phyloP scores from a whole-genome alignment of 92 coral and sea anemone species.

The Palythoa grandiflora region DNA sequence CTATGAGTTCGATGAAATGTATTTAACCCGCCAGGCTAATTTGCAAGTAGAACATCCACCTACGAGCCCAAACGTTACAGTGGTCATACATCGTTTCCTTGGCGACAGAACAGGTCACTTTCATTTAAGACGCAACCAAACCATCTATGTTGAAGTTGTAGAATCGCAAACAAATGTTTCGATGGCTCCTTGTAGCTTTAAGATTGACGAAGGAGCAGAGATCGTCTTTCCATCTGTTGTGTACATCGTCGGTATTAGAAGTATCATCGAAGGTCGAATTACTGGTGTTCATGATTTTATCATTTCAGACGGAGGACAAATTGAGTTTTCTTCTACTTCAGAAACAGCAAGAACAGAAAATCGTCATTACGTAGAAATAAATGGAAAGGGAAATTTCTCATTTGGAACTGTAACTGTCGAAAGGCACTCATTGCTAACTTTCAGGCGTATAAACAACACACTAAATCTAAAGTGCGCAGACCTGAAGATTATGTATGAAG shows the following conservation, averaged over 20 bases:
- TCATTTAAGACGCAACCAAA: constrained; percentile 71
- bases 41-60: constrained; percentile 67
- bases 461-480: constrained; percentile 59
- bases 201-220: constrained; percentile 72
- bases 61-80: constrained; percentile 66
- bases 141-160: constrained; percentile 76
- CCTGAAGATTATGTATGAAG: constrained; percentile 67
- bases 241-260: constrained; percentile 60
- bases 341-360: constrained; percentile 76
- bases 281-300: constrained; percentile 76
- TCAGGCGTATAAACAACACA: constrained; percentile 55
- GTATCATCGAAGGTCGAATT: constrained; percentile 71
- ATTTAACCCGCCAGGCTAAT: constrained; percentile 63
- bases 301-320: constrained; percentile 60
- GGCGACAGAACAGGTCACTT: constrained; percentile 81
- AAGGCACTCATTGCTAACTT: constrained; percentile 53
- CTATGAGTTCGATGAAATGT: constrained; percentile 73
- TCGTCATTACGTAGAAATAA: constrained; percentile 65
- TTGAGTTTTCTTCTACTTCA: constrained; percentile 68
- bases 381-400: constrained; percentile 71
- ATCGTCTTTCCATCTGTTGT: constrained; percentile 72
- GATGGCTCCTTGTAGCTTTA: constrained; percentile 68
- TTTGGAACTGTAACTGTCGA: constrained; percentile 72
- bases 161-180: constrained; percentile 76
- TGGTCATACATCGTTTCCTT: constrained; percentile 72